Evolutionary conservation across 2,888 invertebrate genomes (phyloP), one percentile per base, ranked within the genome.

Genomic region (Atrina japonica): DNA sequence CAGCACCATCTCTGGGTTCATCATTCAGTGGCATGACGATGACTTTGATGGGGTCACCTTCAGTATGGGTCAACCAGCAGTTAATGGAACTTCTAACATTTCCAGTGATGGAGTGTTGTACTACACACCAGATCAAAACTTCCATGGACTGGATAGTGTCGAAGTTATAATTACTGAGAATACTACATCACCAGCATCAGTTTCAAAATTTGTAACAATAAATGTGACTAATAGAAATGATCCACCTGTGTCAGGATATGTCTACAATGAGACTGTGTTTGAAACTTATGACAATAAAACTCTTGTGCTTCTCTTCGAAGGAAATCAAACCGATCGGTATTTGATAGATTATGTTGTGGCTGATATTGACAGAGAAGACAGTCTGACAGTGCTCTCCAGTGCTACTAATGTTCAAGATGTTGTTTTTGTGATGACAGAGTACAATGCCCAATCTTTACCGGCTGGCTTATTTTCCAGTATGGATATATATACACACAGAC

Each of bases 11-110:
- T 18, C 49, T 29, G 35, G 49, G n/a, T 30, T 29, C 7, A 40
- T 30, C 11, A 35, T 73, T 14, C 21, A 41, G 18, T 73, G 52
- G 45, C 49, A 30, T 40, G 81, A 81, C 66, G 29, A 50, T 11
- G 79, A 81, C 35, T 63, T 65, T 49, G 81, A 81, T 52, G 63
- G 45, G 0, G 65, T 79, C 1, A 52, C 66, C 1, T 79, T 73
- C 49, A 47, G 68, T 7, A 70, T 80, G 18, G 40, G 18, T 0
- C 50, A 58, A 18, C 50, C 41, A 14, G 77, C 78, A 16, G 35
- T 41, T 16, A 41, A 75, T 16, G 66, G 73, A 2, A 21, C 35
- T 0, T 75, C 73, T 40, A 69, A 55, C 23, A 60, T 79, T 9
- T 70, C 70, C 2, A 45, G 43, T 2, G 55, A 64, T 14, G 78